Evolutionary conservation across 2,888 invertebrate species (phyloP), one percentile per base, ranked within the genome.

Genomic region (Baccha elongata): DNA sequence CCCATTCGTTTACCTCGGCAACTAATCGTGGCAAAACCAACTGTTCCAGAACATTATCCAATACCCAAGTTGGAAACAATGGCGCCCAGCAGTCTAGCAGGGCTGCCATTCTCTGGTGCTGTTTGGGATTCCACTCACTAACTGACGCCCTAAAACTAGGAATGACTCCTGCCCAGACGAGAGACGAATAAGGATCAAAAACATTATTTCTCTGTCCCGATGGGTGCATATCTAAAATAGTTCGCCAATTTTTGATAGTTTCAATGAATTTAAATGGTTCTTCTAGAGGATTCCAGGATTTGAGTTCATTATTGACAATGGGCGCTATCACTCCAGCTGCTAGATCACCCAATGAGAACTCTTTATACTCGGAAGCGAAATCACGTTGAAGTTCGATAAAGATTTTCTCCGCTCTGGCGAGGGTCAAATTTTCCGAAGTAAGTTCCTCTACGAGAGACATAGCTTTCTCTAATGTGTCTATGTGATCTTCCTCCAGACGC

Each of bases 161-260:
- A 93, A 97, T 94, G 94, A 97, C 96, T 13, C 95, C 94, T 81
- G 96, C 95, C 97, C 97, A 98, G 84, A 98, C 92, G 48, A 98
- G 92, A 85, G 94, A 93, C 88, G 97, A 95, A 88, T 95, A 97
- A 0, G 96, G 95, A 88, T 92, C 93, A 83, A 91, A 91, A 2
- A 91, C 87, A 72, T 89, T 91, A 13, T 78, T 72, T 1, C 90
- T 87, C 2, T 88, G 80, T 86, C 91, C 84, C 85, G 87, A 80
- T 85, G 88, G 72, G 85, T 87, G 74, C 76, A 73, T 71, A 1
- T 75, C 85, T 42, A 96, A 89, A 84, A 96, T 92, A 37, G 91
- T 91, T 86, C 93, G 93, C 96, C 96, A 96, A 85, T 94, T 94
- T 53, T 92, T 91, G 85, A 96, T 94, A 13, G 94, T 90, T 0